phyloP scores from a whole-genome alignment of 30 jellyfish, hydroid and myxozoan genomes.

The Cassiopea xamachana region DNA sequence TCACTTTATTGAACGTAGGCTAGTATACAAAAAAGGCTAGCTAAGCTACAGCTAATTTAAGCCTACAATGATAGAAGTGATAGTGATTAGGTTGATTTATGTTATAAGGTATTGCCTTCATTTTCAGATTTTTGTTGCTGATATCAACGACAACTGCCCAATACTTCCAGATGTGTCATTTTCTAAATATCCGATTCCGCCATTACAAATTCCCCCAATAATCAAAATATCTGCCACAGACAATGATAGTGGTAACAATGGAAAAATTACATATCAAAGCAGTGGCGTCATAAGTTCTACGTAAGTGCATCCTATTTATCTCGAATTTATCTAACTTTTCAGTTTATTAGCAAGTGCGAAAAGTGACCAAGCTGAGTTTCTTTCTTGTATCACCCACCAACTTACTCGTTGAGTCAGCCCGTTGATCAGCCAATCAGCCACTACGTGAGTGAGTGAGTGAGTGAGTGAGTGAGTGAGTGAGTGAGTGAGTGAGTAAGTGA shows the following conservation, averaged over 20 bases:
- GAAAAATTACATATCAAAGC: conserved; percentile 65
- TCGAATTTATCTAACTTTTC: no score
- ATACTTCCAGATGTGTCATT: conserved; percentile 46
- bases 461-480: no score
- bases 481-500: no score
- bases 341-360: no score
- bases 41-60: no score
- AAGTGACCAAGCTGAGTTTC: neutral
- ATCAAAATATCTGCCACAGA: conserved; percentile 75
- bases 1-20: no score
- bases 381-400: neutral
- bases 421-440: neutral
- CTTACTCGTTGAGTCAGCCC: neutral
- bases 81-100: neutral
- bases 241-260: conserved; percentile 84
- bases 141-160: conserved; percentile 89
- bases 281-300: conserved; percentile 57
- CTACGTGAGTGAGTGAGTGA: no score
- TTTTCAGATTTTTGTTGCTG: conserved; percentile 63
- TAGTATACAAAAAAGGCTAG: no score
- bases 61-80: neutral
- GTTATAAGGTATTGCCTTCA: neutral
- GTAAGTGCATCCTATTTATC: conserved; percentile 34
- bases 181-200: conserved; percentile 80
- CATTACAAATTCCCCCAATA: conserved; percentile 66